These are phyloP conservation scores for Onychorhynchus coronatus DNA, from an alignment of 2,113 vertebrate species.

Conservation along the genomic window DNA sequence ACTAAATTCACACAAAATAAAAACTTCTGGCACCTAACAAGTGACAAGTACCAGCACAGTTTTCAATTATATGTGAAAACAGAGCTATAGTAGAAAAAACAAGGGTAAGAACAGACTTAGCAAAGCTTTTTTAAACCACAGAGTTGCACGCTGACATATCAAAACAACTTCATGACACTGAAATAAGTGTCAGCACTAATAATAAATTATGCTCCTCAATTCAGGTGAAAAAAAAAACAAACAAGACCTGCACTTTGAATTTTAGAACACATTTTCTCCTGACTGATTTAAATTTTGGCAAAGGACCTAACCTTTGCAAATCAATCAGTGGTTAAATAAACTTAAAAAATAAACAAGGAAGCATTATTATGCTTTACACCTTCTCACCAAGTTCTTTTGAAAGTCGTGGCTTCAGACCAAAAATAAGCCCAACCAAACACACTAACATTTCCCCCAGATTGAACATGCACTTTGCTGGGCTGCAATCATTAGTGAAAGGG, in stretches of 20 bases:
- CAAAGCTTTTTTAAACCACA: background rate
- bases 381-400: constrained; percentile 8
- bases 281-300: background rate
- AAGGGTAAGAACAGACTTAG: background rate
- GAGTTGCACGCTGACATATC: background rate
- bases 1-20: background rate
- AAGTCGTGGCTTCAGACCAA: constrained; percentile 18
- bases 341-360: background rate
- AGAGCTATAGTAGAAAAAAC: background rate
- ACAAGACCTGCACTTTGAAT: background rate
- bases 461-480: background rate
- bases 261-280: background rate
- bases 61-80: background rate
- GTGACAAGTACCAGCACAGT: background rate
- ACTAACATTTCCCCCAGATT: background rate
- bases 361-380: background rate
- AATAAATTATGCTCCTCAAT: background rate
- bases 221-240: background rate
- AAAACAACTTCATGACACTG: background rate
- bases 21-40: background rate
- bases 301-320: background rate
- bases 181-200: background rate
- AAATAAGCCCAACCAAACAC: background rate
- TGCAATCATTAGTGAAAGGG: background rate
- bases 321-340: background rate